These are phyloP conservation scores for Dysmachus trigonus DNA, from an alignment of 2,888 invertebrate genomes.

Conservation along the genomic window DNA sequence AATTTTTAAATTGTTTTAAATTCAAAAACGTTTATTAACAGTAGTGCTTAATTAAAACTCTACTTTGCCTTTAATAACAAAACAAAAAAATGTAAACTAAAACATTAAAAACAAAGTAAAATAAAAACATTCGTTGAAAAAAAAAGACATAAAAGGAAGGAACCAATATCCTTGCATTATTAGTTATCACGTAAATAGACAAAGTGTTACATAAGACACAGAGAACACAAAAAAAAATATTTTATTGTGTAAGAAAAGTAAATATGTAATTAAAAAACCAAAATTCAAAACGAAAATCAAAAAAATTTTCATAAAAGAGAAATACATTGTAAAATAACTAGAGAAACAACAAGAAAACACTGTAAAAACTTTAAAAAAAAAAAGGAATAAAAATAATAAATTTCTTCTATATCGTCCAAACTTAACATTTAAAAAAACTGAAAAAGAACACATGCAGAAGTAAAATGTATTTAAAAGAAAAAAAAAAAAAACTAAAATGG, in stretches of 20 bases:
- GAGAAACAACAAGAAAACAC: constrained; percentile 11
- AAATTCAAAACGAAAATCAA: constrained; percentile 3
- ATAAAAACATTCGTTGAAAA: not conserved
- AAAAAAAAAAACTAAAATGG: constrained; percentile 26
- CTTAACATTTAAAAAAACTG: not conserved
- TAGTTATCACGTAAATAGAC: constrained; percentile 44
- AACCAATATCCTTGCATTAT: constrained; percentile 52
- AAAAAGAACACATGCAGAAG: constrained; percentile 11
- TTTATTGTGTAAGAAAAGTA: not conserved
- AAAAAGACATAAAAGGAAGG: constrained; percentile 43
- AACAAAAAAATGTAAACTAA: not conserved
- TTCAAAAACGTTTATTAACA: not conserved
- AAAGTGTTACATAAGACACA: constrained; percentile 29
- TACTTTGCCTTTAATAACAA: constrained; percentile 8
- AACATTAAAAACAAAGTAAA: not conserved
- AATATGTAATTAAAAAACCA: not conserved
- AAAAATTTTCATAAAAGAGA: constrained; percentile 29
- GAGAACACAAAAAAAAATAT: not conserved
- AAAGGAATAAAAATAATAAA: not conserved
- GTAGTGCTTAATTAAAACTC: not conserved
- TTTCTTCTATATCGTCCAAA: constrained; percentile 40
- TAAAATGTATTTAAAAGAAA: constrained; percentile 22
- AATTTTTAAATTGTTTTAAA: not conserved
- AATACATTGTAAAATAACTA: not conserved
- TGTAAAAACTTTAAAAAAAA: not conserved